These are phyloP conservation scores for Entomyzon cyanotis DNA, from an alignment of 2,113 vertebrate genomes.

Conservation along the genomic window DNA sequence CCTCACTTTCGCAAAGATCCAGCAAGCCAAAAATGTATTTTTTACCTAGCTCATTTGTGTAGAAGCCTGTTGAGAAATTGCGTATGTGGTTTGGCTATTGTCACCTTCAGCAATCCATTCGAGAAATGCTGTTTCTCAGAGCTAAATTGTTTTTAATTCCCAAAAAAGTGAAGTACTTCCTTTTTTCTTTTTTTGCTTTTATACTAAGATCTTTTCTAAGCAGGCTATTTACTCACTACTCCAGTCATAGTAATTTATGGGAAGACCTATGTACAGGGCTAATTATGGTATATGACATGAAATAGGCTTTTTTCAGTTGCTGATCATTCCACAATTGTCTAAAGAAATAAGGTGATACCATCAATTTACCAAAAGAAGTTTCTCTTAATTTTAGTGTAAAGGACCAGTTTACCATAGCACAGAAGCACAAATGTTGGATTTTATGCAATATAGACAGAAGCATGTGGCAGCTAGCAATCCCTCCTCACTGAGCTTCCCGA, in stretches of 20 bases:
- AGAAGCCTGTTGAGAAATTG: neutral
- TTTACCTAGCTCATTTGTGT: neutral
- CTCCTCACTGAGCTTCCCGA: neutral
- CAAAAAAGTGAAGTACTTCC: neutral
- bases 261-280: neutral
- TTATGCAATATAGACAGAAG: neutral
- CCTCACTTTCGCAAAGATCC: neutral
- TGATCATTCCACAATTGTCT: neutral
- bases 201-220: neutral
- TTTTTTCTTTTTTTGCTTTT: neutral
- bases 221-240: neutral
- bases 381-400: neutral
- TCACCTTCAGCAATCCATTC: neutral
- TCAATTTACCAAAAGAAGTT: neutral
- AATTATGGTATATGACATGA: neutral
- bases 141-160: neutral
- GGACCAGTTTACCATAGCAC: constrained; percentile 27
- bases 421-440: constrained; percentile 41
- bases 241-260: neutral
- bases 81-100: neutral
- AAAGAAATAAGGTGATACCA: neutral
- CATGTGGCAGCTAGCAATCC: neutral
- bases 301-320: neutral
- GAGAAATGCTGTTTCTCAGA: neutral
- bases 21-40: neutral